Percentiles rank a stretch among this genome's conserved stretches.
These are phyloP conservation scores for Nemopilema nomurai DNA, from an alignment of 30 jellyfish, hydroid and myxozoan genomes.

Conservation along the genomic window DNA sequence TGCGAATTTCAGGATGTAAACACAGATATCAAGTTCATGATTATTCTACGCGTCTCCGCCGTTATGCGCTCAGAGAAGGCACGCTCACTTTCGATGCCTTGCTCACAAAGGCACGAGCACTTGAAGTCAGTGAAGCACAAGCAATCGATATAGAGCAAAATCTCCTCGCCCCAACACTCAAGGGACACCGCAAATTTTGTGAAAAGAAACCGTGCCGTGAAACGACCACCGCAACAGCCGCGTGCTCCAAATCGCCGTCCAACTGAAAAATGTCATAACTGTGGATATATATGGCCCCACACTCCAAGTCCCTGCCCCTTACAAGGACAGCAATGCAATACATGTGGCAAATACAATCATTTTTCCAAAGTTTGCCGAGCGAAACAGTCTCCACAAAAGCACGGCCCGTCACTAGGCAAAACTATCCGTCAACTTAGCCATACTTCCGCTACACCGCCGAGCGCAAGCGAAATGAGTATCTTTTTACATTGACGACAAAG, in stretches of 20 bases:
- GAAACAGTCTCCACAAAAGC: neutral
- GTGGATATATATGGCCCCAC: conserved; percentile 46
- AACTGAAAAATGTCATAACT: conserved; percentile 24
- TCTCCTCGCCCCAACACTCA: neutral
- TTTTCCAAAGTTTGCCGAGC: conserved; percentile 15
- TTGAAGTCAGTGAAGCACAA: conserved; percentile 18
- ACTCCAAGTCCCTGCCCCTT: conserved; percentile 32
- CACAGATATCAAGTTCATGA: no score
- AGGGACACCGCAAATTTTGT: conserved; percentile 16
- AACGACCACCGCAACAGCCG: conserved; percentile 17
- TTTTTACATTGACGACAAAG: conserved; percentile 1
- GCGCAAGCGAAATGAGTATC: conserved; percentile 31
- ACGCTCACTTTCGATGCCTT: conserved; percentile 14
- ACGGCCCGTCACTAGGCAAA: neutral
- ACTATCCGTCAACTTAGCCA: neutral
- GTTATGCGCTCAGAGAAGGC: neutral
- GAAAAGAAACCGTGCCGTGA: conserved; percentile 31
- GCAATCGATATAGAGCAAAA: conserved; percentile 5
- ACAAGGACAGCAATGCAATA: conserved; percentile 31
- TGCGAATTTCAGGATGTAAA: no score
- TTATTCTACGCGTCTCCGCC: conserved; percentile 16
- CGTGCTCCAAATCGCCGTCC: conserved; percentile 1
- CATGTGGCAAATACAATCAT: conserved; percentile 25
- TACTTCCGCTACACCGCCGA: conserved; percentile 15
- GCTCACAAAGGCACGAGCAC: conserved; percentile 29